A percentile compares a stretch with the other conserved stretches of the same genome.
Evolutionary conservation across 1,140 invertebrate species (phyloP).

Genomic region (Trinorchestia longiramus): DNA sequence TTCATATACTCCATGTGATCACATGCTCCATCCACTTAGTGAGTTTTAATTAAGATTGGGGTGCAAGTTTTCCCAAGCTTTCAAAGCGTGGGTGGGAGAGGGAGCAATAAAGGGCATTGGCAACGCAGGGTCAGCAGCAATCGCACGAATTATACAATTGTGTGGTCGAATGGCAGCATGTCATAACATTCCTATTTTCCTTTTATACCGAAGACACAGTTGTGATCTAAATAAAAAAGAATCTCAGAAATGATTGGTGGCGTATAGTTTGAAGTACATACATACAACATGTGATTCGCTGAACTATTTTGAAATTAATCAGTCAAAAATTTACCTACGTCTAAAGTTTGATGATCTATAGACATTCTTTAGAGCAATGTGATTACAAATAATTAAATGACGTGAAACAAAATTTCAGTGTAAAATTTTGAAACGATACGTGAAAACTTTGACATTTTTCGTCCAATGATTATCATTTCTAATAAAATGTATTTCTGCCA

Average conservation of each 20-base stretch:
- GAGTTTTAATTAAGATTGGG: no score
- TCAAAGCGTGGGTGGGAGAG: no score
- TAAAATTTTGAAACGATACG: no score
- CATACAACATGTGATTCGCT: no score
- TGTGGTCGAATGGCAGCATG: not conserved
- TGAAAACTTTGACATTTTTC: no score
- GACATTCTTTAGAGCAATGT: not conserved
- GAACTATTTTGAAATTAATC: no score
- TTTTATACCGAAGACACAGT: not conserved
- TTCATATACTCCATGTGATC: no score
- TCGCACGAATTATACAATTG: not conserved
- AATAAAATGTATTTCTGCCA: not conserved
- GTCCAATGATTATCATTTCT: not conserved
- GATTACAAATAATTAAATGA: not conserved
- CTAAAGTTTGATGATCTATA: not conserved
- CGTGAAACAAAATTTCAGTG: not conserved
- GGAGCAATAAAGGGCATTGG: no score
- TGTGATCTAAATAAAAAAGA: not conserved
- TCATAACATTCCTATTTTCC: not conserved
- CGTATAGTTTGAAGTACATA: not conserved
- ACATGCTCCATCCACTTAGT: no score
- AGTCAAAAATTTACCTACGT: no score
- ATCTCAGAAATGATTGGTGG: not conserved
- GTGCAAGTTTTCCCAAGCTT: no score
- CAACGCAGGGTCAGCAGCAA: not conserved